Evolutionary conservation across 2,797 vertebrate genomes (phyloP).

Genomic region (Muraenolepis orangiensis): DNA sequence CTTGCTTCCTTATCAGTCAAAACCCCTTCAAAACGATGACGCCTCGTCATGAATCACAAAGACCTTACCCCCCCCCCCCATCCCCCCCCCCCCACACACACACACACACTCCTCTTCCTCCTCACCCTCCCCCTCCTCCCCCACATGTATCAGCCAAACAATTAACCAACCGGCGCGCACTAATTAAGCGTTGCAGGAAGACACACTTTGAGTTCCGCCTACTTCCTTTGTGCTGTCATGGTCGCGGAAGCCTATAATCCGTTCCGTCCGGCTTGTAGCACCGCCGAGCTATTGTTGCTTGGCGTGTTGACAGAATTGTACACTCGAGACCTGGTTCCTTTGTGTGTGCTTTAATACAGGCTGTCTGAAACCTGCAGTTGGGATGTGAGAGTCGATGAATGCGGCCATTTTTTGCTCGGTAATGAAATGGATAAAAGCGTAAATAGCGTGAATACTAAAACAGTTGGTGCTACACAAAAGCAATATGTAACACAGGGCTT

Average conservation of each 20-base stretch:
- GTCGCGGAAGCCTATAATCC: not conserved
- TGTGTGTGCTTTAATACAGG: not conserved
- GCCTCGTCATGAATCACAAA: conserved; percentile 66
- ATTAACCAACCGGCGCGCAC: conserved; percentile 50
- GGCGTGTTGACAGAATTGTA: not conserved
- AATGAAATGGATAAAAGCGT: not conserved
- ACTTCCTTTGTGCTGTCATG: conserved; percentile 9
- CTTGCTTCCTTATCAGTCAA: conserved; percentile 65
- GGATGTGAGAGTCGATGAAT: not conserved
- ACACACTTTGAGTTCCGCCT: conserved; percentile 32
- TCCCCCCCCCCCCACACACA: conserved; percentile 18
- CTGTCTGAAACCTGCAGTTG: not conserved
- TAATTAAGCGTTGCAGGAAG: conserved; percentile 47
- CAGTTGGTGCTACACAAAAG: not conserved
- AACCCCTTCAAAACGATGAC: conserved; percentile 60
- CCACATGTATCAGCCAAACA: conserved; percentile 51
- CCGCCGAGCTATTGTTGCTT: not conserved
- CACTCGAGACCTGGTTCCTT: not conserved
- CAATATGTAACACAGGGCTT: not conserved
- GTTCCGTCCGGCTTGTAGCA: not conserved
- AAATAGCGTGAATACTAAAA: not conserved
- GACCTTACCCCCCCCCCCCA: conserved; percentile 21
- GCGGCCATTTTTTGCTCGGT: not conserved
- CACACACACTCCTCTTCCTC: conserved; percentile 4
- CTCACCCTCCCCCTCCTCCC: conserved; percentile 13